These are phyloP conservation scores for Lampris megalopsis DNA, from an alignment of 2,113 vertebrate species.

Conservation along the genomic window DNA sequence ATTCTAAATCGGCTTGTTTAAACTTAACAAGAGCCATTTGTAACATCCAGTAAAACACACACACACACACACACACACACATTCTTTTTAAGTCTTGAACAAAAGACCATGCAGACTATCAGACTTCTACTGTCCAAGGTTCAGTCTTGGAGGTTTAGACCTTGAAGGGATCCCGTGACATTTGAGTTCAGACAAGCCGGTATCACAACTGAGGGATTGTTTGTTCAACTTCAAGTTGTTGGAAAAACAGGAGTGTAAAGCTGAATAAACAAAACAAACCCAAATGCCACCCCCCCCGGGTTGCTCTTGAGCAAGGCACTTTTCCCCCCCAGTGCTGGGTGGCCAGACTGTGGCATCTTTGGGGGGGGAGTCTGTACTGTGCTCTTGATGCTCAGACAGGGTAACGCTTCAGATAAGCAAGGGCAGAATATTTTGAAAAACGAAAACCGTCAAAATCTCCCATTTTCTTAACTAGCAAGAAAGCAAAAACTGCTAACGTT, in stretches of 20 bases:
- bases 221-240: too few species aligned
- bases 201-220: too few species aligned
- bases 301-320: background rate
- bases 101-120: constrained; percentile 29
- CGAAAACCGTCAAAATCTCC: background rate
- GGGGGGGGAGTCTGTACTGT: too few species aligned
- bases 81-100: constrained; percentile 14
- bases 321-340: background rate
- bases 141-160: background rate
- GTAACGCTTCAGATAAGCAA: too few species aligned
- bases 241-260: too few species aligned
- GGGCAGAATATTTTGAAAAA: too few species aligned
- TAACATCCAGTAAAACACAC: constrained; percentile 5
- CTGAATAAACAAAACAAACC: too few species aligned
- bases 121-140: constrained; percentile 9
- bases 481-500: constrained; percentile 8
- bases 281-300: too few species aligned
- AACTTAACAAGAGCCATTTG: constrained; percentile 28
- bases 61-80: constrained; percentile 40
- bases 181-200: too few species aligned
- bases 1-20: constrained; percentile 65
- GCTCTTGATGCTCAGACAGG: too few species aligned
- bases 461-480: constrained; percentile 5
- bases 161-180: too few species aligned
- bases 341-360: too few species aligned